Conservation (phyloP, 2,888 invertebrate genomes). For the Netelia virgata region DNA sequence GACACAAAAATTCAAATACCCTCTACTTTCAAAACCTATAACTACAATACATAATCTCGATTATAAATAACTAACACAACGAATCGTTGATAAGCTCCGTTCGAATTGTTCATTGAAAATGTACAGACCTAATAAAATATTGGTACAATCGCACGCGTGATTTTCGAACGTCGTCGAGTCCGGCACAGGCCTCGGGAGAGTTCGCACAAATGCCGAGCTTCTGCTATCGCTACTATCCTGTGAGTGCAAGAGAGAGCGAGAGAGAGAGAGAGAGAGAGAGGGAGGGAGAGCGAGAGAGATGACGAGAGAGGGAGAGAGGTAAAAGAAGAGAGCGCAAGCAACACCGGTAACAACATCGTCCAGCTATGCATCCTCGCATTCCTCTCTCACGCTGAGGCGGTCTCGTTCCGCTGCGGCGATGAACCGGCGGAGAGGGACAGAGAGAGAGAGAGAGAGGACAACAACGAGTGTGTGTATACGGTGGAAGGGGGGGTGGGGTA, state of each 20-base stretch:
- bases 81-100: neutral
- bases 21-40: neutral
- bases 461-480: neutral
- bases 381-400: conserved; percentile 83
- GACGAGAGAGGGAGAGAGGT: conserved; percentile 29
- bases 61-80: conserved; percentile 11
- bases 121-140: neutral
- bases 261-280: conserved; percentile 35
- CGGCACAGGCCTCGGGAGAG: neutral
- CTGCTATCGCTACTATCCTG: neutral
- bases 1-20: no score
- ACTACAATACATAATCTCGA: neutral
- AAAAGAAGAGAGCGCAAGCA: conserved; percentile 66
- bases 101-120: neutral
- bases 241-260: conserved; percentile 57
- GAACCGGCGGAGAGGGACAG: conserved; percentile 41
- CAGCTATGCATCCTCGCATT: conserved; percentile 83
- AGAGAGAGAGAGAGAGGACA: conserved; percentile 20
- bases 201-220: neutral
- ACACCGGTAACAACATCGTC: conserved; percentile 77
- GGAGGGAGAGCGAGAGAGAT: conserved; percentile 61
- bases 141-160: neutral
- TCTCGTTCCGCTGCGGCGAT: conserved; percentile 68
- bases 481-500: conserved; percentile 1
- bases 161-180: conserved; percentile 21